A percentile compares a stretch with the other conserved stretches of the same genome.
Evolutionary conservation across 2,888 invertebrate species (phyloP).

Genomic region (Lamproptera curius): DNA sequence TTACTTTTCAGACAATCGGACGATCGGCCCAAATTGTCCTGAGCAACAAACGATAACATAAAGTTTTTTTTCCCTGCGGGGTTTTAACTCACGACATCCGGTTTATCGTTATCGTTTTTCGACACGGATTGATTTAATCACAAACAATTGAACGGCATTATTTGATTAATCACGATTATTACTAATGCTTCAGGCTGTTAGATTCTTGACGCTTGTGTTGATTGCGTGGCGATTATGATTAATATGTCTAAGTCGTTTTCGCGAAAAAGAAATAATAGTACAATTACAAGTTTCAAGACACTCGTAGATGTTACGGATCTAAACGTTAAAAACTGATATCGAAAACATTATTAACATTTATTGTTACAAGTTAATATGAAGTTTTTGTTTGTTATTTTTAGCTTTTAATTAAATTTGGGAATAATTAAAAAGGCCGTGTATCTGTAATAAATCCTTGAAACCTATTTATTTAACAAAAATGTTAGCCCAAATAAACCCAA

Average conservation of each 20-base stretch:
- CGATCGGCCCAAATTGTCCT: too few relatives aligned
- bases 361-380: neutral
- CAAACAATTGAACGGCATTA: conserved; percentile 4
- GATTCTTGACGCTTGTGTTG: conserved; percentile 9
- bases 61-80: too few relatives aligned
- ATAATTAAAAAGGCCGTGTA: too few relatives aligned
- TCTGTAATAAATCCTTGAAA: too few relatives aligned
- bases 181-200: conserved; percentile 10
- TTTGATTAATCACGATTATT: conserved; percentile 16
- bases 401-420: too few relatives aligned
- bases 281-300: conserved; percentile 5
- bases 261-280: conserved; percentile 9
- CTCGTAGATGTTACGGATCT: neutral
- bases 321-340: neutral
- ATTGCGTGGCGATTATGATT: conserved; percentile 19
- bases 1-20: too few relatives aligned
- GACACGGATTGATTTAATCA: too few relatives aligned
- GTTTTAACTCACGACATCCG: too few relatives aligned
- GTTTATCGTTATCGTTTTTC: too few relatives aligned
- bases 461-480: too few relatives aligned
- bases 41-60: too few relatives aligned
- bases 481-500: too few relatives aligned
- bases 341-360: neutral
- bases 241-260: conserved; percentile 15
- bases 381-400: neutral